Conservation (phyloP, 2,797 vertebrate genomes). For the Pitangus sulphuratus region DNA sequence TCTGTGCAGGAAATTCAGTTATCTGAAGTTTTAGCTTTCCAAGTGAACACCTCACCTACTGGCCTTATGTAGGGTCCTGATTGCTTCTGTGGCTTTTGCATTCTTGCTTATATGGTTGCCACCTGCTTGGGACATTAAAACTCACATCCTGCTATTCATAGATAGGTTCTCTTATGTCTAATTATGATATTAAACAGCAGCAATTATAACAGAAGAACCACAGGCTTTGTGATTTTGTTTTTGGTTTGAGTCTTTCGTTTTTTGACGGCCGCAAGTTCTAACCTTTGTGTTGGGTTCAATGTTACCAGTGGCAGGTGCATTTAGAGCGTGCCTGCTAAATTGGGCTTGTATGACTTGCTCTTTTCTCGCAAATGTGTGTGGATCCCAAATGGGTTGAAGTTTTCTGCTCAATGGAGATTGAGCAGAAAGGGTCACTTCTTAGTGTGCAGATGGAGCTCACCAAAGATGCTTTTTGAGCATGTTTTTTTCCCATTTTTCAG, state of each 20-base stretch:
- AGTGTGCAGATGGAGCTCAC: background rate
- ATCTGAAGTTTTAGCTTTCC: background rate
- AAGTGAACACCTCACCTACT: background rate
- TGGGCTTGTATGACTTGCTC: background rate
- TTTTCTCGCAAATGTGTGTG: background rate
- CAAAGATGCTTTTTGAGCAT: background rate
- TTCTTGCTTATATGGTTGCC: background rate
- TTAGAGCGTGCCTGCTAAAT: background rate
- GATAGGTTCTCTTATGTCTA: background rate
- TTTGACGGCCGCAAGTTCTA: background rate
- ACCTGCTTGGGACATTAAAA: background rate
- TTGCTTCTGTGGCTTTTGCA: background rate
- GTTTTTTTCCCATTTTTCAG: background rate
- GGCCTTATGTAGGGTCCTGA: background rate
- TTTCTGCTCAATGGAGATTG: background rate
- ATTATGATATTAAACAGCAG: background rate
- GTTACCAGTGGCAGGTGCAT: background rate
- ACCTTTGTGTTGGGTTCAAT: background rate
- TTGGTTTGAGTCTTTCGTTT: background rate
- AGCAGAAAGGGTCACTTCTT: background rate
- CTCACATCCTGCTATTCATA: background rate
- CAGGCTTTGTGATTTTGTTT: background rate
- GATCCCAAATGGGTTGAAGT: background rate
- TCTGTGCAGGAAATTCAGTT: background rate
- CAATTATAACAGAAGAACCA: background rate